Evolutionary conservation across 1,140 invertebrate genomes (phyloP).

Genomic region (Drosophila mojavensis): DNA sequence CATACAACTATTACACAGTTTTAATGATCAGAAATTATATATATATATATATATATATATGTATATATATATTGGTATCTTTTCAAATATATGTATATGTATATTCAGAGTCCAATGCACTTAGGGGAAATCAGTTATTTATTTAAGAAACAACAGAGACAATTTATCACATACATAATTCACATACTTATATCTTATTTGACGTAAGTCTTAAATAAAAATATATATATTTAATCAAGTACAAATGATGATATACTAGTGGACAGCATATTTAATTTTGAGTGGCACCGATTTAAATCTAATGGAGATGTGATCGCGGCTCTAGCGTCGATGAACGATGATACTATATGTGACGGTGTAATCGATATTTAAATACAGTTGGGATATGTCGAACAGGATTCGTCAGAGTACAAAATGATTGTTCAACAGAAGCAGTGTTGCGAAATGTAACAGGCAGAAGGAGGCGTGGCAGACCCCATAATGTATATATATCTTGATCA

Average conservation of each 20-base stretch:
- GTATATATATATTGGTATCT: neutral
- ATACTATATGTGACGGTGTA: no score
- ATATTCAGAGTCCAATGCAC: neutral
- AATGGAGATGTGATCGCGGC: no score
- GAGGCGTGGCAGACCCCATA: no score
- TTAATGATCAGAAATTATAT: neutral
- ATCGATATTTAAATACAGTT: no score
- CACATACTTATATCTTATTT: conserved; percentile 27
- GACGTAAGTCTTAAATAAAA: conserved; percentile 54
- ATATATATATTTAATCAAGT: conserved; percentile 45
- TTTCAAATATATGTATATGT: neutral
- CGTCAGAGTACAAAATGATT: no score
- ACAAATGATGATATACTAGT: neutral
- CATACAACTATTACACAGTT: conserved; percentile 28
- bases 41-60: neutral
- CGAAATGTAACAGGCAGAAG: no score
- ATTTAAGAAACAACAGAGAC: conserved; percentile 44
- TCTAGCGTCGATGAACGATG: no score
- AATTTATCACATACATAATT: conserved; percentile 33
- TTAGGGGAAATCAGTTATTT: conserved; percentile 33
- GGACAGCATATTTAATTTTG: no score
- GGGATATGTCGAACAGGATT: no score
- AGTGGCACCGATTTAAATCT: no score
- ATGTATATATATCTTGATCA: no score
- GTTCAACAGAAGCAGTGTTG: no score